Base-by-base conservation (phyloP, 2,888 invertebrate species). In the Imbricaverruca yamaguchii region DNA sequence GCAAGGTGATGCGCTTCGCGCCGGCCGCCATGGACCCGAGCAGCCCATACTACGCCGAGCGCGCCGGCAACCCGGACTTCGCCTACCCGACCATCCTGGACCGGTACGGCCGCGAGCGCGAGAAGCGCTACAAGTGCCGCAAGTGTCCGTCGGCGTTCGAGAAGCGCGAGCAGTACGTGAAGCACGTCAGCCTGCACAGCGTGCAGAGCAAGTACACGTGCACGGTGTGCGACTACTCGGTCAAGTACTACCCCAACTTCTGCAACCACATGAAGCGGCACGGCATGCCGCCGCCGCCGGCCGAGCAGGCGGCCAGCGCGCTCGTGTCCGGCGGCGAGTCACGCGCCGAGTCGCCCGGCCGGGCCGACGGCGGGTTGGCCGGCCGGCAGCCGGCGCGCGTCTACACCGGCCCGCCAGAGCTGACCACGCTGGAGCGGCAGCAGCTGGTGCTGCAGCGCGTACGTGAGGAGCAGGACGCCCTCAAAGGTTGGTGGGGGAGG, bases 61-160 rank as follows among this genome's bases (percentile, higher is more conserved):
- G 92, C 90, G 91, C 92, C 83, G 93, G 93, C 9, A 93, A 92
- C 87, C 93, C 93, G 0, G 91, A 92, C 84, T 93, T 93, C 85
- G 91, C 92, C 81, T 93, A 93, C 85, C 93, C 93, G 1, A 79
- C 79, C 6, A 57, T 79, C 18, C 23, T 59, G 12, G 79, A 79
- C 18, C 56, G 57, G 23, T 79, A 93, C 85, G 93, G 93, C 0
- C 89, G 91, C 8, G 88, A 92, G 85, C 93, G 92, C 86, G 92
- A 93, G 86, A 93, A 93, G 86, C 90, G 93, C 9, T 93, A 93
- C 87, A 93, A 93, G 87, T 94, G 94, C 86, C 91, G 92, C 85
- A 93, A 94, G 87, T 95, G 95, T 86, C 95, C 95, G 0, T 94
- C 94, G 78, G 93, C 94, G 0, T 95, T 95, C 87, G 93, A 94